phyloP scores from a whole-genome alignment of 2,888 invertebrate genomes.

The Andrena marginata region DNA sequence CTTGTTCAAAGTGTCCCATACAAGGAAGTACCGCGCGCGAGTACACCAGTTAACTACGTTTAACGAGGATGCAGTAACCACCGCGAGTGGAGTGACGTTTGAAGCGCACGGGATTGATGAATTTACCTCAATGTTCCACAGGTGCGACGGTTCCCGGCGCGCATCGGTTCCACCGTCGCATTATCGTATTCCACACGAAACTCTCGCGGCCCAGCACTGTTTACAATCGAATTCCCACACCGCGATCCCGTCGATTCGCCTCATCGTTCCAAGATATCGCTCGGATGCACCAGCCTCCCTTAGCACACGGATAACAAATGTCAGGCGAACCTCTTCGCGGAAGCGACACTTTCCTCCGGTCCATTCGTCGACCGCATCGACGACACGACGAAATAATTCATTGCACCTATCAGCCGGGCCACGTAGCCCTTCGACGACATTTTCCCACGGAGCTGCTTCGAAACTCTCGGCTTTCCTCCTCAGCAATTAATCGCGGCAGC shows the following conservation, averaged over 20 bases:
- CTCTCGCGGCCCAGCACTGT: neutral
- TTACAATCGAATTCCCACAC: neutral
- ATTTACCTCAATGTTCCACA: slow-evolving; percentile 57
- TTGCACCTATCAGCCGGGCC: neutral
- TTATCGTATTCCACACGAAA: slow-evolving; percentile 22
- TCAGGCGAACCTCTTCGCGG: neutral
- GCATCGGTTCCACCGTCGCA: slow-evolving; percentile 13
- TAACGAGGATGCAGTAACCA: too few species aligned
- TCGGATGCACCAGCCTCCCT: neutral
- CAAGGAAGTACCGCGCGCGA: too few species aligned
- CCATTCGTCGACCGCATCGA: neutral
- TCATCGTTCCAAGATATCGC: neutral
- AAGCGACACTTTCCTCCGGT: neutral
- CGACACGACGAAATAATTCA: neutral
- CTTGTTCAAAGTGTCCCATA: too few species aligned
- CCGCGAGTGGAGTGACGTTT: neutral
- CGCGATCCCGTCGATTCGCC: neutral
- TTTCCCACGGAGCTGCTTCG: neutral
- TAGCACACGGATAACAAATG: neutral
- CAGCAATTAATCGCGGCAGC: slow-evolving; percentile 8
- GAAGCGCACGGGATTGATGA: neutral
- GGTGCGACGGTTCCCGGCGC: slow-evolving; percentile 45
- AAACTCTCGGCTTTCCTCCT: neutral
- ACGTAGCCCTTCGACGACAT: neutral
- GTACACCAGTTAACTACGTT: too few species aligned